Evolutionary conservation across 2,797 vertebrate genomes (phyloP).

Genomic region (Cygnus olor): DNA sequence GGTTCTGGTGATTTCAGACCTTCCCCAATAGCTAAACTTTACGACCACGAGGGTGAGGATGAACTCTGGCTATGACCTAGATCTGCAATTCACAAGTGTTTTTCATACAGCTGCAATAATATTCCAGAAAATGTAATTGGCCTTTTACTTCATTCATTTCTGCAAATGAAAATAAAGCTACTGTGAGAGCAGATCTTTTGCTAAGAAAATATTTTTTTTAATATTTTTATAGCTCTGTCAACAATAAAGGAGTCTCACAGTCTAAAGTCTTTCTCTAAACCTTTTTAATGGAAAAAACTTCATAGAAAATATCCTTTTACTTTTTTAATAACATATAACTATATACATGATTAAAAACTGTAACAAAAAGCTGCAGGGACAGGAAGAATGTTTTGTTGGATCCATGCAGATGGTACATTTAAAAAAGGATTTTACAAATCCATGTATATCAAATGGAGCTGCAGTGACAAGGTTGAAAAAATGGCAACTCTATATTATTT

Average conservation of each 20-base stretch:
- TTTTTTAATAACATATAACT: constrained; percentile 89
- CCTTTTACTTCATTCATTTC: constrained; percentile 59
- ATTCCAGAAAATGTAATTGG: constrained; percentile 41
- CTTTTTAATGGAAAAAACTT: constrained; percentile 84
- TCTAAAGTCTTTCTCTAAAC: constrained; percentile 66
- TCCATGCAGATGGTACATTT: constrained; percentile 56
- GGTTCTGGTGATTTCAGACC: constrained; percentile 39
- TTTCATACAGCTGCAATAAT: constrained; percentile 67
- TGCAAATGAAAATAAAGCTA: constrained; percentile 73
- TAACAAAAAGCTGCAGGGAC: constrained; percentile 82
- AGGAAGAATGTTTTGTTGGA: constrained; percentile 71
- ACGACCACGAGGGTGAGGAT: constrained; percentile 32
- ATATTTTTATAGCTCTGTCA: constrained; percentile 47
- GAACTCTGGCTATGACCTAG: constrained; percentile 55
- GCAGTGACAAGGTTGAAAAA: constrained; percentile 10
- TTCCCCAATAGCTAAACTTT: constrained; percentile 41
- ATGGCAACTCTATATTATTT: constrained; percentile 45
- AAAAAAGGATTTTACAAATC: constrained; percentile 54
- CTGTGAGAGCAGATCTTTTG: constrained; percentile 57
- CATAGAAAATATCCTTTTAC: constrained; percentile 81
- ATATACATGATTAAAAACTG: constrained; percentile 86
- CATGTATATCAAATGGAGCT: constrained; percentile 51
- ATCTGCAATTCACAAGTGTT: constrained; percentile 56
- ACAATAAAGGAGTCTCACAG: constrained; percentile 64
- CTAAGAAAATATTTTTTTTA: constrained; percentile 43